Conservation (phyloP, 2,113 vertebrate species). For the Apeltes quadracus region DNA sequence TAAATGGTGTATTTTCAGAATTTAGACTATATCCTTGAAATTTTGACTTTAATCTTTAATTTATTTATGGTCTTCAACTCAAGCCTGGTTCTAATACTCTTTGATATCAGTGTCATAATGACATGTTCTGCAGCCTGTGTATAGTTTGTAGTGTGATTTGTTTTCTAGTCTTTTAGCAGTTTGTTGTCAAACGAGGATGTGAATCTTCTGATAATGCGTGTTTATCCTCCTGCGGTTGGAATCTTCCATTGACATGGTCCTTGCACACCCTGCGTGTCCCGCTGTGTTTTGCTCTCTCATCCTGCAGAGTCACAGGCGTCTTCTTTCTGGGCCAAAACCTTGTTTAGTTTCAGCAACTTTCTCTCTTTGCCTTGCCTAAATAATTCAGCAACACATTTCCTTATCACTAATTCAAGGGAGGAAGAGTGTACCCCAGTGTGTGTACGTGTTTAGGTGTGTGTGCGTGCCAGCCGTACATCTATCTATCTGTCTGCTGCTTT, state of each 20-base stretch:
- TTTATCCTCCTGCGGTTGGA: not conserved
- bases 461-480: conserved; percentile 7
- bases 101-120: not conserved
- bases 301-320: conserved; percentile 39
- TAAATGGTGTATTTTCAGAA: not conserved
- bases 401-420: conserved; percentile 70
- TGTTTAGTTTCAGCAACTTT: conserved; percentile 70
- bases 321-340: conserved; percentile 43
- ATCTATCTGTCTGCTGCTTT: conserved; percentile 4
- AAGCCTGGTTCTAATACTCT: not conserved
- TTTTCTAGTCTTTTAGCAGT: not conserved
- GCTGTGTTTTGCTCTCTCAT: conserved; percentile 2
- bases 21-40: not conserved
- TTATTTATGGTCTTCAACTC: no score
- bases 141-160: not conserved
- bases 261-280: not conserved
- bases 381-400: conserved; percentile 64
- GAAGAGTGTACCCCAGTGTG: conserved; percentile 47
- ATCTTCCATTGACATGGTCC: not conserved
- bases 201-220: not conserved
- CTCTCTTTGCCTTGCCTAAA: conserved; percentile 60
- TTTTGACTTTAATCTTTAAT: no score
- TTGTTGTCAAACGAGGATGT: not conserved
- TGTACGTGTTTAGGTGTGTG: not conserved
- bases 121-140: not conserved